Evolutionary conservation across 2,888 invertebrate species (phyloP).

Genomic region (Charanyca ferruginea): DNA sequence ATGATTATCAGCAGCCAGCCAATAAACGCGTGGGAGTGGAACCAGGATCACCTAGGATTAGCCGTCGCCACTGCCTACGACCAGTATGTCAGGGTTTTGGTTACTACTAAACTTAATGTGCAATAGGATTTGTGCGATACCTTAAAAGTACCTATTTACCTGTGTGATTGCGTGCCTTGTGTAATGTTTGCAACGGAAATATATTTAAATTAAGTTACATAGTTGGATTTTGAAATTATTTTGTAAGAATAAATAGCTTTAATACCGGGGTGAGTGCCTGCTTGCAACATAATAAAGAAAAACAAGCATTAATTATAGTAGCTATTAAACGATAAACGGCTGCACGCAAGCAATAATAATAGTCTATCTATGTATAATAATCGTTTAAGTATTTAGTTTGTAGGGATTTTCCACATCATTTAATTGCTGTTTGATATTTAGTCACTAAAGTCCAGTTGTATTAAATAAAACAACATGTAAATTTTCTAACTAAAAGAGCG

Average conservation of each 20-base stretch:
- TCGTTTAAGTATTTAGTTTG: conserved; percentile 5
- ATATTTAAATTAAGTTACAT: conserved; percentile 24
- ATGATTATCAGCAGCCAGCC: conserved; percentile 96
- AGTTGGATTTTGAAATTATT: conserved; percentile 10
- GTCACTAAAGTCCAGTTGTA: background rate
- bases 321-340: conserved; percentile 14
- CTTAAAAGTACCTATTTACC: background rate
- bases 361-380: conserved; percentile 2
- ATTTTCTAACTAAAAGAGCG: conserved; percentile 90
- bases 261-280: too few relatives aligned
- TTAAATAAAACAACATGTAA: conserved; percentile 84
- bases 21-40: conserved; percentile 97
- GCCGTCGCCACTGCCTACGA: conserved; percentile 98
- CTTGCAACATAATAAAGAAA: conserved; percentile 3
- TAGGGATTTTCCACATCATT: conserved; percentile 17
- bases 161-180: conserved; percentile 9
- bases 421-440: conserved; percentile 3
- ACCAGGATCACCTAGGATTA: conserved; percentile 96
- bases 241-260: background rate
- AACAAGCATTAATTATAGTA: conserved; percentile 2
- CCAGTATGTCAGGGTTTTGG: conserved; percentile 96
- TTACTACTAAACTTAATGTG: conserved; percentile 96
- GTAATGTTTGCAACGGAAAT: conserved; percentile 19
- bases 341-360: conserved; percentile 22
- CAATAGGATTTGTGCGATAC: conserved; percentile 74